Evolutionary conservation across 2,113 vertebrate species (phyloP), one percentile per base, ranked within the genome.

Genomic region (Salminus brasiliensis): DNA sequence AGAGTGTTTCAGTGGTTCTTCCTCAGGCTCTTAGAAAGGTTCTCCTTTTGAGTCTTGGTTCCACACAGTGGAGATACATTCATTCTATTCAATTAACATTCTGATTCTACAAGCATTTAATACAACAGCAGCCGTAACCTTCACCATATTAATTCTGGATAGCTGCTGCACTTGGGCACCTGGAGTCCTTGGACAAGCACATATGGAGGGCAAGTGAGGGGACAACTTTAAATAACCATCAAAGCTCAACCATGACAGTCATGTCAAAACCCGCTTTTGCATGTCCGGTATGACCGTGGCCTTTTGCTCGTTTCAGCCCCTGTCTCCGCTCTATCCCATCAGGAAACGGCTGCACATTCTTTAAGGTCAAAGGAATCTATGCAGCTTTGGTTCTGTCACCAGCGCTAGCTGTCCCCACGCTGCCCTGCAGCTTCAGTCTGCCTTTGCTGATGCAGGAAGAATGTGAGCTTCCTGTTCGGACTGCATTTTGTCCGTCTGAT

Each of bases 301-400:
- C 23, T 43, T 69, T 45, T 32, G 74, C 23, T 53, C 27, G 1
- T 69, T 59, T 27, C 41, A 67, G 30, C 8, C 11, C 0, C 47
- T 10, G 53, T 59, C 49, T 70, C 55, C 30, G 30, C 52, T 70
- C 29, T 41, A 62, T 71, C 68, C 76, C 57, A 36, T 32, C 21
- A 70, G 29, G 67, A 71, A 76, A 41, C 15, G 11, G 39, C 43
- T 52, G 10, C 41, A 43, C 29, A 25, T 32, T 69, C 25, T 21
- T 27, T 32, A 77, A 49, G 74, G 76, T 83, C 71, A 79, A 39
- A n/a, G 53, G 6, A 74, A 69, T 60, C 25, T 47, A 23, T 8
- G 23, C 49, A 76, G 68, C 34, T 71, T 72, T 16, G n/a, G 47
- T 30, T 32, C 12, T 77, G 16, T 72, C 25, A 52, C 53, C 9